Evolutionary conservation across 2,113 vertebrate genomes (phyloP), one percentile per base, ranked within the genome.

Genomic region (Dendropsophus ebraccatus): DNA sequence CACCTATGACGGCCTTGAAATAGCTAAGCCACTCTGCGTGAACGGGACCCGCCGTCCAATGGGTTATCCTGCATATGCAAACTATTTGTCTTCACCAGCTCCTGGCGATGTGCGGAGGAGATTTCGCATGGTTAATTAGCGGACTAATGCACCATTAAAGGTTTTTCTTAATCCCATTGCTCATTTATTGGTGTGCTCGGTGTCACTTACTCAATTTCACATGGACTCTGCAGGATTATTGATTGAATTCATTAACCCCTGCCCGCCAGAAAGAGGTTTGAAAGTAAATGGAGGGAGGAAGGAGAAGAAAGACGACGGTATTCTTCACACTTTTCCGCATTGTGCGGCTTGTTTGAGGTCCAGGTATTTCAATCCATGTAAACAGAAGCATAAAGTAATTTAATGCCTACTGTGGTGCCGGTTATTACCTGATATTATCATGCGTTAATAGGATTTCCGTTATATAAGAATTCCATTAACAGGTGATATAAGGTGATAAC

Each of bases 121-220:
- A 87, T 74, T 87, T 81, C 74, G 77, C 85, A 87, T 87, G 85
- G 85, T 87, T 87, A 87, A 87, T 87, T 87, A 87, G 85, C 37
- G 52, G 52, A 13, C 85, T 87, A 87, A 87, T 81, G 85, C 77
- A 87, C 85, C 85, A 87, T 87, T 87, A 87, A 87, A 87, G 85
- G 67, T 87, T 87, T 87, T 81, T 62, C 85, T 81, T 87, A 81
- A 87, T 87, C 77, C 85, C 85, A 87, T 87, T 87, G 60, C 85
- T 87, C 85, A 87, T 87, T 81, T 87, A 81, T 87, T 73, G 85
- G 78, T 87, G 78, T 74, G 77, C 50, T 81, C 50, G 19, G 52
- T 87, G 67, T 81, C 78, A 87, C 70, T 87, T 87, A 87, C 85
- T 87, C 85, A 81, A 74, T 87, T 87, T 87, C 67, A 74, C 76